These are phyloP conservation scores for Proteles cristata DNA, from an alignment of 2,113 vertebrate species.

Conservation along the genomic window DNA sequence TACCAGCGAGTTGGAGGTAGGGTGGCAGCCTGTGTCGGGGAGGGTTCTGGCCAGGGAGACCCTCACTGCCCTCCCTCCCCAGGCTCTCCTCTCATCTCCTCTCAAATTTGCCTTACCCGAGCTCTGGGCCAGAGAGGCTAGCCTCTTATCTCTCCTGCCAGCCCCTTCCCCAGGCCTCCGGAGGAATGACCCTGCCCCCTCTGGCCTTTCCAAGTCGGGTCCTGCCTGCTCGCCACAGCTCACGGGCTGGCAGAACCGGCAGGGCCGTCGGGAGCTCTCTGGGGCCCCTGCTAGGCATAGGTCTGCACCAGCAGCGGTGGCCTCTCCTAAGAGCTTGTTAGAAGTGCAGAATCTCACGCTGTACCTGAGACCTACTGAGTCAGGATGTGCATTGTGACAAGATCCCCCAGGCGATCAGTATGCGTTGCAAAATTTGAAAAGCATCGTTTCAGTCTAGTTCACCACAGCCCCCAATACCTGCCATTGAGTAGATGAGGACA, in stretches of 20 bases:
- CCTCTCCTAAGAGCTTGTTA: background rate
- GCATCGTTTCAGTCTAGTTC: background rate
- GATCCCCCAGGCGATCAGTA: background rate
- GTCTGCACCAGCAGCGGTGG: background rate
- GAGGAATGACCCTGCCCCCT: background rate
- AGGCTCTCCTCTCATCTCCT: no score
- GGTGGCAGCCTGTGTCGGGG: background rate
- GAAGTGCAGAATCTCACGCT: background rate
- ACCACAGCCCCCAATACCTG: background rate
- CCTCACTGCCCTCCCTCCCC: fast-evolving
- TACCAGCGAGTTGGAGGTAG: fast-evolving
- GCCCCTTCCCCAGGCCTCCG: background rate
- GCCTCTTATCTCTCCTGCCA: background rate
- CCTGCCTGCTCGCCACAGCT: fast-evolving
- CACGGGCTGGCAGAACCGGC: background rate
- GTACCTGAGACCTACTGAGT: background rate
- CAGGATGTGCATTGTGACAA: background rate
- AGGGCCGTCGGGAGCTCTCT: background rate
- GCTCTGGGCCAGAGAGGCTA: background rate
- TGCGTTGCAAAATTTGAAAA: background rate
- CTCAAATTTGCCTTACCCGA: background rate
- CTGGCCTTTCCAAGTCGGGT: background rate
- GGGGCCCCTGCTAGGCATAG: background rate
- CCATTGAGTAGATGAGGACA: background rate
- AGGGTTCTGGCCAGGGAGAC: background rate